Percentiles rank a stretch among this genome's conserved stretches.
Evolutionary conservation across 2,113 vertebrate species (phyloP).

Genomic region (Benitochromis conjunctus): DNA sequence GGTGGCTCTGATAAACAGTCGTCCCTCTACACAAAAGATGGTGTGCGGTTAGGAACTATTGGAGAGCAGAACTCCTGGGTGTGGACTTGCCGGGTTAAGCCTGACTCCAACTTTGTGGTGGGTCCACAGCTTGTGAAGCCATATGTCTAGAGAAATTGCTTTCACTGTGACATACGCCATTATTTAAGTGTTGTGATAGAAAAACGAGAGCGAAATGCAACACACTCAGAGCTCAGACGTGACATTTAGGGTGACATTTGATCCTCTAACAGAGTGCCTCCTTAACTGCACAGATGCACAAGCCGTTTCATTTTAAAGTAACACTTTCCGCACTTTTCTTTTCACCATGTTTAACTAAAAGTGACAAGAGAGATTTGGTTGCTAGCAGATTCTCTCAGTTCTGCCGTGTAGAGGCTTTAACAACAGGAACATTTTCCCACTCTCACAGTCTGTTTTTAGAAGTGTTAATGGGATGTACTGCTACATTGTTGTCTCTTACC

Average conservation of each 20-base stretch:
- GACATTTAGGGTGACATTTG: not conserved
- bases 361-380: constrained; percentile 34
- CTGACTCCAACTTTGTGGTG: constrained; percentile 97
- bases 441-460: constrained; percentile 65
- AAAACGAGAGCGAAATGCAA: not conserved
- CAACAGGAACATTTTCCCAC: constrained; percentile 61
- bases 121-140: constrained; percentile 41
- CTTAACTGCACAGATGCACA: not conserved
- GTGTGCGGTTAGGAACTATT: constrained; percentile 85
- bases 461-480: constrained; percentile 65
- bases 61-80: constrained; percentile 94
- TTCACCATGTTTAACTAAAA: constrained; percentile 41
- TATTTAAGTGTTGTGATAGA: not conserved
- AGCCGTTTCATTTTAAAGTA: constrained; percentile 21
- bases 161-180: not conserved
- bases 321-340: constrained; percentile 12
- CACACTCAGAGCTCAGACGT: not conserved
- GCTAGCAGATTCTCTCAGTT: constrained; percentile 40
- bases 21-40: constrained; percentile 94
- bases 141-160: not conserved
- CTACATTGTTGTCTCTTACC: constrained; percentile 53
- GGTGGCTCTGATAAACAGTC: constrained; percentile 93
- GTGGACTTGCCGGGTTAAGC: constrained; percentile 92
- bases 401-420: constrained; percentile 35
- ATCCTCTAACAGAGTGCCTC: not conserved